A percentile compares a stretch with the other conserved stretches of the same genome.
Evolutionary conservation across 53 echinoderm and acorn worm species (phyloP).

Genomic region (Arbacia lixula): DNA sequence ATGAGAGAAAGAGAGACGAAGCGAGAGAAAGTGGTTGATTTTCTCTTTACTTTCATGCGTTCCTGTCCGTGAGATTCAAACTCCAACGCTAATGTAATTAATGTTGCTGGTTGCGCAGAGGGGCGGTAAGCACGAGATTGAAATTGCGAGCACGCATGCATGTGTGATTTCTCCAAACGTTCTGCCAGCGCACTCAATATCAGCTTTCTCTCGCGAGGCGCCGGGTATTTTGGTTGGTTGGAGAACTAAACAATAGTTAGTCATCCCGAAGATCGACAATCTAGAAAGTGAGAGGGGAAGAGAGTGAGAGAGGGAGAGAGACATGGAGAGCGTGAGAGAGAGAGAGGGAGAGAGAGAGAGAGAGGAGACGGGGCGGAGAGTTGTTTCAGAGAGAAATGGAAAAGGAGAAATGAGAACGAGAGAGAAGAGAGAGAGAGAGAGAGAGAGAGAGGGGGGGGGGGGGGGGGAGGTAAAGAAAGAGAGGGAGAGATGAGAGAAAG

Average conservation of each 20-base stretch:
- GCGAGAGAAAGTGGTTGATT: no score
- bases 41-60: no score
- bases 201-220: background rate
- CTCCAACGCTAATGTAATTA: slow-evolving; percentile 22
- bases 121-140: background rate
- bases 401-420: background rate
- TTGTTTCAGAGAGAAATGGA: background rate
- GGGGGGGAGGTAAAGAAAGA: background rate
- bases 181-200: background rate
- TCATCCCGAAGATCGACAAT: background rate
- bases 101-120: slow-evolving; percentile 5
- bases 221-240: background rate
- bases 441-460: background rate
- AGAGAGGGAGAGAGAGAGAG: background rate
- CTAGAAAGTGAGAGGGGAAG: background rate
- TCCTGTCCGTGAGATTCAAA: no score
- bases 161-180: background rate
- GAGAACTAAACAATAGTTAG: background rate
- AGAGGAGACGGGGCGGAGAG: background rate
- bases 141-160: background rate
- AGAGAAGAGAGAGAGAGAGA: background rate
- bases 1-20: no score
- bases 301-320: background rate
- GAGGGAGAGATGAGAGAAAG: background rate
- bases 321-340: background rate